phyloP scores from a whole-genome alignment of 2,888 invertebrate genomes.

The Tricholauxania praeusta region DNA sequence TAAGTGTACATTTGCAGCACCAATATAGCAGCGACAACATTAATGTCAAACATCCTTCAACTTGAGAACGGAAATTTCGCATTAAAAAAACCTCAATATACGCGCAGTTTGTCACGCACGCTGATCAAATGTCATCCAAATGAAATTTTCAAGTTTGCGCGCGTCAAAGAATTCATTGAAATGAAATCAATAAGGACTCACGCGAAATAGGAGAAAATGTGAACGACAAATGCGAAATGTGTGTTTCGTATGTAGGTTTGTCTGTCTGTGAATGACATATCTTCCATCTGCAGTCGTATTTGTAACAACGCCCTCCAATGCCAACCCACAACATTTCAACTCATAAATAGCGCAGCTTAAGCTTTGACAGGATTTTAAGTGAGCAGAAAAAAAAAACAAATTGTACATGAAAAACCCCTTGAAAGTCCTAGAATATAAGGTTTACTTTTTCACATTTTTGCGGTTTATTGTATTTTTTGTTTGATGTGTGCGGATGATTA shows the following conservation, averaged over 20 bases:
- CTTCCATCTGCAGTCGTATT: background rate
- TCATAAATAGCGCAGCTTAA: constrained; percentile 18
- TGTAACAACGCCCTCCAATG: constrained; percentile 8
- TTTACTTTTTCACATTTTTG: constrained; percentile 6
- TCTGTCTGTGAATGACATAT: background rate
- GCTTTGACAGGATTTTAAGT: constrained; percentile 15
- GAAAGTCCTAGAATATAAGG: background rate
- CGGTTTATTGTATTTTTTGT: constrained; percentile 1
- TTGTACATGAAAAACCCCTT: background rate
- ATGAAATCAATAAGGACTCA: constrained; percentile 5
- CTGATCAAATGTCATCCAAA: constrained; percentile 27
- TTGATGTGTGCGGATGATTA: background rate
- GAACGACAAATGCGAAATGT: background rate
- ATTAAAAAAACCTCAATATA: constrained; percentile 11
- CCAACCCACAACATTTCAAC: background rate
- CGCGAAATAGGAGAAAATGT: background rate
- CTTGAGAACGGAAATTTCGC: constrained; percentile 23
- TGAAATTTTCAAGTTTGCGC: constrained; percentile 25
- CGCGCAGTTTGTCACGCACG: background rate
- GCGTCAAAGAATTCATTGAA: background rate
- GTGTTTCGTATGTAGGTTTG: background rate
- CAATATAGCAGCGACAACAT: background rate
- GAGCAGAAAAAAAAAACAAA: background rate
- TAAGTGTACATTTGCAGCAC: too few relatives aligned
- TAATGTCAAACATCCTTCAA: constrained; percentile 24